Evolutionary conservation across 1,140 invertebrate genomes (phyloP), one percentile per base, ranked within the genome.

Genomic region (Drosophila athabasca): DNA sequence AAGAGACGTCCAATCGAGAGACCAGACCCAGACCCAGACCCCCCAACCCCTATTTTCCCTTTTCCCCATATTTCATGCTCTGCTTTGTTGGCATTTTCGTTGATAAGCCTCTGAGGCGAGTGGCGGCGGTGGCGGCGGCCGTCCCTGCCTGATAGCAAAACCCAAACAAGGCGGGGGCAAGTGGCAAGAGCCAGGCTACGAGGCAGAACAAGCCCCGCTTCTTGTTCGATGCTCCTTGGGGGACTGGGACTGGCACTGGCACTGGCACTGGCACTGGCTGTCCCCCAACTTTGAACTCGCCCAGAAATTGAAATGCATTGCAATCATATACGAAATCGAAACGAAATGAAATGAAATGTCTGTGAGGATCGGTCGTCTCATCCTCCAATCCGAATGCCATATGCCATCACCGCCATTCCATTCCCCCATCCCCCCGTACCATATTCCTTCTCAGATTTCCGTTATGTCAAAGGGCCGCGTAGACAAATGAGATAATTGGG

Each of bases 401-500:
- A 39, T 39, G 35, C 35, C 39, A 53, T 35, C 22, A 7, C 24
- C 66, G 44, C 17, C 49, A 11, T 8, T n/a, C n/a, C n/a, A n/a
- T n/a, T n/a, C 24, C 11, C 11, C 24, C 19, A 19, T 19, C 24
- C 24, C n/a, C 24, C 15, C 29, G 0, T 31, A 1, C 35, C 35
- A 5, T 13, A 39, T 4, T 3, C 35, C 39, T 62, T 66, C 82
- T 81, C 78, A 67, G 78, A 77, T 87, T 87, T 87, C 77, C 79
- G 62, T 71, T 55, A 79, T 79, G 77, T 64, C 70, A 73, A 55
- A 62, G 68, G 70, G 43, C 72, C 70, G 79, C 67, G 78, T 73
- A 76, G 83, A 90, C 88, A 90, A 90, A 85, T 90, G 83, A 77
- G 83, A 90, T 90, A 90, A 90, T 90, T 90, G 88, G 79, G 67